Evolutionary conservation across 2,888 invertebrate genomes (phyloP), one percentile per base, ranked within the genome.

Genomic region (Drosophila kanekoi): DNA sequence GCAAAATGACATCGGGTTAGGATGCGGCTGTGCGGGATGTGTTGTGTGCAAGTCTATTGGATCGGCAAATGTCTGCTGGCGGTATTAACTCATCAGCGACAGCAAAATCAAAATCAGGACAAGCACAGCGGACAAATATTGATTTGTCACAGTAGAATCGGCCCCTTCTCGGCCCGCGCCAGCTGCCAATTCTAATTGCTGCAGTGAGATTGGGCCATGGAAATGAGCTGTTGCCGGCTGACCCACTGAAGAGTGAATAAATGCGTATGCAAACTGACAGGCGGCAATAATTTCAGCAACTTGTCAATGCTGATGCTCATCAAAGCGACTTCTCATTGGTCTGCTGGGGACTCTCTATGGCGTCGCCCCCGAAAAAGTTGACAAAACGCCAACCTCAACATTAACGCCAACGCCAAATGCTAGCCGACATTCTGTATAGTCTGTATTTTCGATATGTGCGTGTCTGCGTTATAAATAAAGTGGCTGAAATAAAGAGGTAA

Each of bases 401-500:
- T 1, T 40, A 35, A 62, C 70, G 65, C 49, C 59, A 37, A 44
- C 62, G 56, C 13, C 51, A 58, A 59, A 32, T 57, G 59, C 53
- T 77, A 68, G 53, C 73, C 74, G 62, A 72, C 59, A 68, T 72
- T 59, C 60, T 57, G 54, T 45, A 59, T 52, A 59, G 52, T 13
- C 16, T 33, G 52, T 58, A 48, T 62, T 56, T 73, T 60, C 72
- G 69, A 62, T 77, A 41, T 68, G 63, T 75, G 72, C 87, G 83
- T 88, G 83, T 80, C 81, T 86, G 81, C 71, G 79, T 87, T 88
- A 88, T 88, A 80, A 88, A 83, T 83, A 83, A 76, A 82, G 79
- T 70, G 72, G 51, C 83, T 68, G 65, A 65, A 75, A 67, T 66
- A 79, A 75, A 77, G 77, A 71, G 75, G 70, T 82, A 79, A 67